Evolutionary conservation across 2,888 invertebrate species (phyloP).

Genomic region (Caprella mutica): DNA sequence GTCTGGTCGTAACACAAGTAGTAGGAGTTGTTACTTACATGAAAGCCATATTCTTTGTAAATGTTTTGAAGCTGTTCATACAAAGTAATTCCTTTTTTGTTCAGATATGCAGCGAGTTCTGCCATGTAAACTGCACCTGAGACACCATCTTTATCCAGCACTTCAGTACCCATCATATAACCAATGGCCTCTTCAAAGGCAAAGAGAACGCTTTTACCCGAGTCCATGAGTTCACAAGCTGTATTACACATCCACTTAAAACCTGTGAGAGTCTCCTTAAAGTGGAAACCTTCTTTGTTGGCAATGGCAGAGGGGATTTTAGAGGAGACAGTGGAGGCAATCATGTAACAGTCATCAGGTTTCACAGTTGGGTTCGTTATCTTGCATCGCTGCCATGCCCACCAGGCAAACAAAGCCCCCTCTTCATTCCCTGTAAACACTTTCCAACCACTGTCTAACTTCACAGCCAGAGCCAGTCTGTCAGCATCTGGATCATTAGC

Average conservation of each 20-base stretch:
- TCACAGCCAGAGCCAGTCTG: slow-evolving; percentile 84
- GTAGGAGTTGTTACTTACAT: slow-evolving; percentile 77
- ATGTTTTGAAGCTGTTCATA: slow-evolving; percentile 54
- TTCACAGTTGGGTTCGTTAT: slow-evolving; percentile 41
- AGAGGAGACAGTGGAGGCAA: slow-evolving; percentile 92
- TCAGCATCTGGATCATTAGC: slow-evolving; percentile 99
- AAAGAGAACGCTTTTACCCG: slow-evolving; percentile 67
- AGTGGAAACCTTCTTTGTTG: slow-evolving; percentile 60
- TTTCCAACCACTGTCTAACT: slow-evolving; percentile 62
- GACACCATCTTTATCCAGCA: slow-evolving; percentile 93
- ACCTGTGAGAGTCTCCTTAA: slow-evolving; percentile 84
- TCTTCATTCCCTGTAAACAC: slow-evolving; percentile 92
- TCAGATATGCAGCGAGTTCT: slow-evolving; percentile 61
- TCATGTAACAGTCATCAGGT: slow-evolving; percentile 58
- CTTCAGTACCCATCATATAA: slow-evolving; percentile 75
- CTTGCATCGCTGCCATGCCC: slow-evolving; percentile 57
- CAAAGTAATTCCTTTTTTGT: slow-evolving; percentile 45
- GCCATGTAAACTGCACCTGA: slow-evolving; percentile 71
- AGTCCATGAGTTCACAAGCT: slow-evolving; percentile 55
- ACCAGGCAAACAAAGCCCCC: slow-evolving; percentile 89
- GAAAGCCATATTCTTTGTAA: slow-evolving; percentile 75
- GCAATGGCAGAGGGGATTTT: slow-evolving; percentile 79
- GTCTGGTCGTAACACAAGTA: slow-evolving; percentile 67
- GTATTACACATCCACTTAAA: slow-evolving; percentile 99
- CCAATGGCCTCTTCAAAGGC: slow-evolving; percentile 99